phyloP scores from a whole-genome alignment of 2,888 invertebrate genomes.

The Coelopa pilipes region DNA sequence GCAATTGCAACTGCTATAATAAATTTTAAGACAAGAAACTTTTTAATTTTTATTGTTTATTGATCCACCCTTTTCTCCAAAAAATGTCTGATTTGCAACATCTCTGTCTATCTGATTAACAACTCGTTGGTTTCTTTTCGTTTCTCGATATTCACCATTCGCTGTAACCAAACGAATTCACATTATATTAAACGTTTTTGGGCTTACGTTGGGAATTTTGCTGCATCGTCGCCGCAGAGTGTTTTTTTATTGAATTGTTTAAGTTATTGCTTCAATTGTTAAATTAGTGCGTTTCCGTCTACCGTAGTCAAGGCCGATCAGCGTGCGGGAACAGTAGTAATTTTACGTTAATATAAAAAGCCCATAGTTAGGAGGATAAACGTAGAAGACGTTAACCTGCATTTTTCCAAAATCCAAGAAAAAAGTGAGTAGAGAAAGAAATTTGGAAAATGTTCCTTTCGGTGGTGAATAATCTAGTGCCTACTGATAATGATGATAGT shows the following conservation, averaged over 20 bases:
- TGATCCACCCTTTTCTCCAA: too few relatives aligned
- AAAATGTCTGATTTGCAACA: too few relatives aligned
- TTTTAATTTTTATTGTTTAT: too few relatives aligned
- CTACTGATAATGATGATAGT: background rate
- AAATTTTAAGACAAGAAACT: too few relatives aligned
- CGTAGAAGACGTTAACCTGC: background rate
- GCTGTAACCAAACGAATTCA: too few relatives aligned
- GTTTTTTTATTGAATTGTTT: constrained; percentile 30
- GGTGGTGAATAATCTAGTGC: background rate
- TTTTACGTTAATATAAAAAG: background rate
- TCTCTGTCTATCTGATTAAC: too few relatives aligned
- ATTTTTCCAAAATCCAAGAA: background rate
- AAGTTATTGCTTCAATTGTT: constrained; percentile 27
- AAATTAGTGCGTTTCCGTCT: constrained; percentile 26
- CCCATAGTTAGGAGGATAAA: background rate
- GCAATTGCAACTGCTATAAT: too few relatives aligned
- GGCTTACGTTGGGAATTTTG: constrained; percentile 13
- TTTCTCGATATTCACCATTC: too few relatives aligned
- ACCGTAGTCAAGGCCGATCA: background rate
- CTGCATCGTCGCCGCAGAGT: constrained; percentile 11
- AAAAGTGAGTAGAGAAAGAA: constrained; percentile 12
- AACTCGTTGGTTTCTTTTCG: too few relatives aligned
- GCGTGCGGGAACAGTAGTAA: background rate
- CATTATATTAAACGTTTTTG: constrained; percentile 2
- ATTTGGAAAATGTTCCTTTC: background rate